These are phyloP conservation scores for Poeciliopsis paucimaculata DNA, from an alignment of 2,797 vertebrate genomes.

Conservation along the genomic window DNA sequence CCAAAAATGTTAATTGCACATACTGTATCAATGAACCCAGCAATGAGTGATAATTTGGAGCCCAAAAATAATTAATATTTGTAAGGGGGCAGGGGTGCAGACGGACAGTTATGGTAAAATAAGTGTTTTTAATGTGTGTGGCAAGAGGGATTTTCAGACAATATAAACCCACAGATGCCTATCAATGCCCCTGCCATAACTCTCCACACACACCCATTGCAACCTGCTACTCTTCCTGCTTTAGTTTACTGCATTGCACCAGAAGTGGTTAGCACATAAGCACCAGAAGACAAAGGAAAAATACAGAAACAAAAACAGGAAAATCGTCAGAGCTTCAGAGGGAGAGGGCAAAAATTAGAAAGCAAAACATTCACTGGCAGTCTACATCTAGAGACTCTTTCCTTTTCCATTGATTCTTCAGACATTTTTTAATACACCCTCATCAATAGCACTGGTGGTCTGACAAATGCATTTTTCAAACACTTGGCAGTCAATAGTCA, in stretches of 20 bases:
- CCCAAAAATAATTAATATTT: not conserved
- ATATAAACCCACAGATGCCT: conserved; percentile 71
- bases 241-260: conserved; percentile 82
- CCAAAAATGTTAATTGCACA: not conserved
- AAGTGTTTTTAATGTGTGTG: conserved; percentile 15
- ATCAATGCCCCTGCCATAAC: conserved; percentile 68
- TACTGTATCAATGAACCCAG: not conserved
- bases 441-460: conserved; percentile 76
- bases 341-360: conserved; percentile 32
- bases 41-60: not conserved
- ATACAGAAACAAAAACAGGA: conserved; percentile 44
- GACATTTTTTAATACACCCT: conserved; percentile 79
- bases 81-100: not conserved
- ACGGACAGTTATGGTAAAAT: not conserved
- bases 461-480: conserved; percentile 82
- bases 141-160: conserved; percentile 76
- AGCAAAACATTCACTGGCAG: conserved; percentile 49
- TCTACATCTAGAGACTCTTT: conserved; percentile 54
- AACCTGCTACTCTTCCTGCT: conserved; percentile 60
- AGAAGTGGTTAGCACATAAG: conserved; percentile 73
- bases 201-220: conserved; percentile 36
- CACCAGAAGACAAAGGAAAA: conserved; percentile 67
- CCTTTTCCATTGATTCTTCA: conserved; percentile 63
- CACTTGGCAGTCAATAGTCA: conserved; percentile 79
- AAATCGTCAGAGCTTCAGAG: conserved; percentile 25